Evolutionary conservation across 2,797 vertebrate species (phyloP), one percentile per base, ranked within the genome.

Genomic region (Sphaeramia orbicularis): DNA sequence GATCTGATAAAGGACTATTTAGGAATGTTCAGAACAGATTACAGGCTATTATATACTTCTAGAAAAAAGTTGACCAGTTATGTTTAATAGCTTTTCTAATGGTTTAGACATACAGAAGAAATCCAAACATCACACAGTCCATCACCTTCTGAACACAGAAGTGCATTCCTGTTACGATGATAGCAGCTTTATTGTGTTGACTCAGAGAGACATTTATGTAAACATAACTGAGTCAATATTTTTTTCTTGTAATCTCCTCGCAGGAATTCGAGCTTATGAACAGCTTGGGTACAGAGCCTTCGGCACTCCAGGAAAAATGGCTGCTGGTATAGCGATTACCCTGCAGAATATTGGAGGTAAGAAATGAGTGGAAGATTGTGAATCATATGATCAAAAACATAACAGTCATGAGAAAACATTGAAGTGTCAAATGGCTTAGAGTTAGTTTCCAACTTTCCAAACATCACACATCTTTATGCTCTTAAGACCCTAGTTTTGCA

Each of bases 301-400:
- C 10, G 97, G 97, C 51, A 97, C 94, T 2, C 95, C 97, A 0
- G 97, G 97, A 21, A 99, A 99, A 91, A 88, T 99, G 93, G 96
- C 95, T 0, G 97, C 97, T 0, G 97, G 96, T 6, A 87, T 97
- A 0, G 97, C 97, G 10, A 99, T 99, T 86, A 97, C 95, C 0
- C 91, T 99, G 56, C 97, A 99, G 91, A 99, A 99, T 77, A 98
- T 99, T 0, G 97, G 97, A 92, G 96, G 97, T 98, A 66, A 93
- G 93, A 40, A 65, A 40, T 30, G 3, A 30, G 1, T 12, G 40
- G 16, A 40, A 35, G 38, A 38, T 21, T 30, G 10, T 32, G 15
- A 60, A 15, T 19, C 7, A 66, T 62, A n/a, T 64, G 11, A 52
- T 76, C 0, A 0, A 16, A 40, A 43, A 49, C 55, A 9, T 68